phyloP scores from a whole-genome alignment of 2,888 invertebrate genomes.

The Lycaena phlaeas region DNA sequence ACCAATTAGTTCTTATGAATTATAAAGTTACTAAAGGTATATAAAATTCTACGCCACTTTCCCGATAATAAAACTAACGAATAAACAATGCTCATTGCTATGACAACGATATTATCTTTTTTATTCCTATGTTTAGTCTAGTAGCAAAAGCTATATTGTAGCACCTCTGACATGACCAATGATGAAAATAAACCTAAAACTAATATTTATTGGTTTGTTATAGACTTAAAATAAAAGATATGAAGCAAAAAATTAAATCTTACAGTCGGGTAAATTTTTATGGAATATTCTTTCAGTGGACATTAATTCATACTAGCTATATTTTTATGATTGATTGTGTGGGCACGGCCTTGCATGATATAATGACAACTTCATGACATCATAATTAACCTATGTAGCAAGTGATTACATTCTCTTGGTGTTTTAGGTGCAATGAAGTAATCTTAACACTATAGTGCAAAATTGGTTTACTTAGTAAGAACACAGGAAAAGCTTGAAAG shows the following conservation, averaged over 20 bases:
- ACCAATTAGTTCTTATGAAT: not conserved
- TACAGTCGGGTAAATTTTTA: conserved; percentile 44
- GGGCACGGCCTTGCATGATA: conserved; percentile 23
- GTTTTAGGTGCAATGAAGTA: not conserved
- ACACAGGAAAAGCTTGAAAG: not conserved
- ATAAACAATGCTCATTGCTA: conserved; percentile 1
- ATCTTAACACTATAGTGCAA: too few species aligned
- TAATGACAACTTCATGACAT: conserved; percentile 23
- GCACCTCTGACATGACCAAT: too few species aligned
- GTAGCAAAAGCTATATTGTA: conserved; percentile 44
- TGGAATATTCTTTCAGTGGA: not conserved
- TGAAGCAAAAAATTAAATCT: conserved; percentile 50
- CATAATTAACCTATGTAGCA: conserved; percentile 16
- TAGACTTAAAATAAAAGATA: conserved; percentile 24
- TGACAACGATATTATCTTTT: conserved; percentile 1
- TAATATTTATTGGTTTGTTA: not conserved
- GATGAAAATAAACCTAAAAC: too few species aligned
- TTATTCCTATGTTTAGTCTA: conserved; percentile 9
- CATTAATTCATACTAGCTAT: not conserved
- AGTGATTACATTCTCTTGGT: not conserved
- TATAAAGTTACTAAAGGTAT: not conserved
- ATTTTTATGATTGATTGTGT: conserved; percentile 10
- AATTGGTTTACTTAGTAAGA: not conserved
- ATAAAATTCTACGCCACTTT: not conserved
- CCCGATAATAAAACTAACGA: not conserved